Evolutionary conservation across 2,113 vertebrate species (phyloP).

Genomic region (Pagrus major): DNA sequence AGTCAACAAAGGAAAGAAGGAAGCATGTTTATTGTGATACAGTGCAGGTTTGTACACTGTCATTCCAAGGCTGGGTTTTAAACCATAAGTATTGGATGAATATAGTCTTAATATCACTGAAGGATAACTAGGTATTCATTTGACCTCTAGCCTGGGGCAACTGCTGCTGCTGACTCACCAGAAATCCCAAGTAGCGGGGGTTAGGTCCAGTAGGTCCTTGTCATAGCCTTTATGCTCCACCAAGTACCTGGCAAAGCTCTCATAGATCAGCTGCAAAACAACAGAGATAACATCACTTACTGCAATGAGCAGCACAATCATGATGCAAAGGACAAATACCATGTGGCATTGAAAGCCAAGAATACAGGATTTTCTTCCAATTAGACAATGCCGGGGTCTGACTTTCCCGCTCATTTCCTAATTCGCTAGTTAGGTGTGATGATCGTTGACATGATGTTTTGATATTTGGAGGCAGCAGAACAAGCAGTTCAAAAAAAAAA

Average conservation of each 20-base stretch:
- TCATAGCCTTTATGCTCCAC: slow-evolving; percentile 93
- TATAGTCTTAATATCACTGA: not conserved
- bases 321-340: not conserved
- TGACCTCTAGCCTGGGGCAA: not conserved
- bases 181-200: slow-evolving; percentile 92
- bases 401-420: not conserved
- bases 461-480: not conserved
- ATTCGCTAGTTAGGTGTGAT: not conserved
- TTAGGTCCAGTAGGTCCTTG: slow-evolving; percentile 88
- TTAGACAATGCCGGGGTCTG: too few species aligned
- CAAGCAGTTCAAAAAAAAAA: not conserved
- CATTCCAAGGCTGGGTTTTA: not conserved
- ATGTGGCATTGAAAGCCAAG: not conserved
- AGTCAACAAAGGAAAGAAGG: not conserved
- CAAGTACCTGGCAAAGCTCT: slow-evolving; percentile 93
- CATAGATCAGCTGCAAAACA: slow-evolving; percentile 91
- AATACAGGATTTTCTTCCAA: not conserved
- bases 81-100: not conserved
- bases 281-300: not conserved
- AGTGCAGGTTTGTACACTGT: not conserved
- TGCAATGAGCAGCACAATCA: not conserved
- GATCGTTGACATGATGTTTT: not conserved
- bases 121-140: not conserved
- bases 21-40: not conserved
- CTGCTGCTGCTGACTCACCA: slow-evolving; percentile 86